Percentiles rank a stretch among this genome's conserved stretches.
phyloP scores from a whole-genome alignment of 2,797 vertebrate species.

The Austrolebias charrua region DNA sequence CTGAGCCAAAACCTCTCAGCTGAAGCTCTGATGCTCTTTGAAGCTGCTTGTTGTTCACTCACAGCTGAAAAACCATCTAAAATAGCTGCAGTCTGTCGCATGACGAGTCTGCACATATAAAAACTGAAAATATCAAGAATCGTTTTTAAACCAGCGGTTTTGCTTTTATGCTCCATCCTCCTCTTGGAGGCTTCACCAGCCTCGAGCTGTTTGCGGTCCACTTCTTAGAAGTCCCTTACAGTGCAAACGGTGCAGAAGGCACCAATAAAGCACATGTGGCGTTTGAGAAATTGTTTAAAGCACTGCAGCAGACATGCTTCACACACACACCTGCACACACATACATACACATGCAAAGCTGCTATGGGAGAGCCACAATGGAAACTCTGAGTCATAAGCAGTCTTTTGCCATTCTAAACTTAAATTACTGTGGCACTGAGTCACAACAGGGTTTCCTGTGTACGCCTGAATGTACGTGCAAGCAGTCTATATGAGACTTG shows the following conservation, averaged over 20 bases:
- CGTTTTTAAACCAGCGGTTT: conserved; percentile 29
- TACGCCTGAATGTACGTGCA: conserved; percentile 54
- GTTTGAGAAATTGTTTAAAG: conserved; percentile 23
- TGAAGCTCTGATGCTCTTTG: conserved; percentile 54
- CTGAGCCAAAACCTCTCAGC: conserved; percentile 51
- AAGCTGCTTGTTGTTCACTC: conserved; percentile 58
- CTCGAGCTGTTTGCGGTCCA: not conserved
- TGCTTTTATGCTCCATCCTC: conserved; percentile 23
- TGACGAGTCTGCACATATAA: conserved; percentile 49
- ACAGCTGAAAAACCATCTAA: conserved; percentile 45
- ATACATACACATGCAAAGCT: conserved; percentile 48
- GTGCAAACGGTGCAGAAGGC: not conserved
- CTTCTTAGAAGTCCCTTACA: conserved; percentile 18
- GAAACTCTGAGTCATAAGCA: conserved; percentile 82
- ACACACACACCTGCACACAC: conserved; percentile 36
- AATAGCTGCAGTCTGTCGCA: conserved; percentile 55
- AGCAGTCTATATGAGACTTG: conserved; percentile 3
- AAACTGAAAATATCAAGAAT: conserved; percentile 43
- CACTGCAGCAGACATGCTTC: conserved; percentile 45
- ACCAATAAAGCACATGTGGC: conserved; percentile 4
- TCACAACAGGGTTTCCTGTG: conserved; percentile 79
- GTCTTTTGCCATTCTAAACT: conserved; percentile 76
- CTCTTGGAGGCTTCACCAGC: conserved; percentile 8
- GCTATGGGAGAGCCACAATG: conserved; percentile 73
- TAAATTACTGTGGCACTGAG: conserved; percentile 82